Percentiles rank a stretch among this genome's conserved stretches.
These are phyloP conservation scores for Dicentrarchus labrax DNA, from an alignment of 2,113 vertebrate genomes.

Conservation along the genomic window DNA sequence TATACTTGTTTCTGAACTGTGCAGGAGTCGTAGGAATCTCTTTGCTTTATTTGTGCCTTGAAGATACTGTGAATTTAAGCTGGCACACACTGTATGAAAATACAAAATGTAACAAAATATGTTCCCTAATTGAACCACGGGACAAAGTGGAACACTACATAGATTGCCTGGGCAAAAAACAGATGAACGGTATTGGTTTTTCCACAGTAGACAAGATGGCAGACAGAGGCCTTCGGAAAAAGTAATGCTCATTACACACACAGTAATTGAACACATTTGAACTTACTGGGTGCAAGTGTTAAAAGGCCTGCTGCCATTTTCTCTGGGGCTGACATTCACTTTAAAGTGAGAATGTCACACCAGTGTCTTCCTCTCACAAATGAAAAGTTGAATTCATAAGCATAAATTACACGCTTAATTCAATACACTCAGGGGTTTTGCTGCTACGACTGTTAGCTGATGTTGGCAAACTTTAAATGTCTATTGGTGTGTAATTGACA, in stretches of 20 bases:
- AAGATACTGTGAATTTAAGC: neutral
- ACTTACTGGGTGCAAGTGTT: slow-evolving; percentile 17
- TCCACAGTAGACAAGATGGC: slow-evolving; percentile 66
- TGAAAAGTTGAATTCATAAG: neutral
- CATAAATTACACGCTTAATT: neutral
- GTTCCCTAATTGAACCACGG: slow-evolving; percentile 36
- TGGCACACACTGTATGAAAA: neutral
- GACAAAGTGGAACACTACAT: slow-evolving; percentile 64
- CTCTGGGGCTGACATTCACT: neutral
- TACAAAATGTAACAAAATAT: slow-evolving; percentile 11
- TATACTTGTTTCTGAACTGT: neutral
- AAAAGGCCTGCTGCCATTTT: neutral
- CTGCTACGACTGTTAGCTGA: too few relatives aligned
- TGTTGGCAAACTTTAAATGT: too few relatives aligned
- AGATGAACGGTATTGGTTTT: slow-evolving; percentile 72
- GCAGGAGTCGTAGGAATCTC: neutral
- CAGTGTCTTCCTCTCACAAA: neutral
- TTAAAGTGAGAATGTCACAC: neutral
- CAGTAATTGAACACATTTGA: slow-evolving; percentile 53
- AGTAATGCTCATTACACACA: slow-evolving; percentile 51
- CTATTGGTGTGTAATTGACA: too few relatives aligned
- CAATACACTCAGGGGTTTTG: too few relatives aligned
- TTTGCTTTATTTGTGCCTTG: neutral
- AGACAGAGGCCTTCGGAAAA: slow-evolving; percentile 63
- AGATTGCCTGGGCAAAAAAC: slow-evolving; percentile 53